Percentiles rank a stretch among this genome's conserved stretches.
phyloP scores from a whole-genome alignment of 2,113 vertebrate genomes.

The Eretmochelys imbricata region DNA sequence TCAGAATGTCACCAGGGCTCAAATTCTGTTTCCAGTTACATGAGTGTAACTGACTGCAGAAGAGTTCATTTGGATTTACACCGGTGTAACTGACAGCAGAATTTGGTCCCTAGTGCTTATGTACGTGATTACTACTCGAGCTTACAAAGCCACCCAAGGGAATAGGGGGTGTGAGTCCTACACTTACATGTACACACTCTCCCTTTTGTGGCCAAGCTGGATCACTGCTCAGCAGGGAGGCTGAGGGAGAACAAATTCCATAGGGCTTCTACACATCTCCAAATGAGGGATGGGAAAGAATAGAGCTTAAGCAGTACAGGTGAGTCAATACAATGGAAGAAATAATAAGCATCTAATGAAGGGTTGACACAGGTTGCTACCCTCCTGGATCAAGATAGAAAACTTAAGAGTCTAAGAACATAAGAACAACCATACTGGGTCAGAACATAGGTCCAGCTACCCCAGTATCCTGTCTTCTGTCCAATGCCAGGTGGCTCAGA shows the following conservation, averaged over 20 bases:
- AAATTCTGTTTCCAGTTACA: neutral
- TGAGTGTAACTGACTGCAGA: neutral
- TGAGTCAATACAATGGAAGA: neutral
- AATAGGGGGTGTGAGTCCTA: neutral
- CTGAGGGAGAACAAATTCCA: neutral
- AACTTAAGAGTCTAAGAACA: too few species aligned
- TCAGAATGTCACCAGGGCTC: neutral
- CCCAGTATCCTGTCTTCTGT: too few species aligned
- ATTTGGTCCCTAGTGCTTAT: neutral
- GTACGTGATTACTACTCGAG: neutral
- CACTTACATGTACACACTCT: neutral
- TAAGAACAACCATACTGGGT: too few species aligned
- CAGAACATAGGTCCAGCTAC: too few species aligned
- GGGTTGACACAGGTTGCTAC: neutral
- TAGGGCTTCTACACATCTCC: neutral
- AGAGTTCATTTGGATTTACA: neutral
- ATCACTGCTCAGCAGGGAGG: neutral
- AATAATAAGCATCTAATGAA: constrained; percentile 49
- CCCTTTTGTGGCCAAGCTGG: neutral
- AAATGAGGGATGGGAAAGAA: neutral
- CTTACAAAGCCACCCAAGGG: neutral
- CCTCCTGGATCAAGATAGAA: neutral
- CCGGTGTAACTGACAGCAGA: neutral
- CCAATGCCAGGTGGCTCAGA: too few species aligned
- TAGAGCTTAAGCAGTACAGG: neutral